Evolutionary conservation across 2,113 vertebrate species (phyloP).

Genomic region (Oryzias javanicus): DNA sequence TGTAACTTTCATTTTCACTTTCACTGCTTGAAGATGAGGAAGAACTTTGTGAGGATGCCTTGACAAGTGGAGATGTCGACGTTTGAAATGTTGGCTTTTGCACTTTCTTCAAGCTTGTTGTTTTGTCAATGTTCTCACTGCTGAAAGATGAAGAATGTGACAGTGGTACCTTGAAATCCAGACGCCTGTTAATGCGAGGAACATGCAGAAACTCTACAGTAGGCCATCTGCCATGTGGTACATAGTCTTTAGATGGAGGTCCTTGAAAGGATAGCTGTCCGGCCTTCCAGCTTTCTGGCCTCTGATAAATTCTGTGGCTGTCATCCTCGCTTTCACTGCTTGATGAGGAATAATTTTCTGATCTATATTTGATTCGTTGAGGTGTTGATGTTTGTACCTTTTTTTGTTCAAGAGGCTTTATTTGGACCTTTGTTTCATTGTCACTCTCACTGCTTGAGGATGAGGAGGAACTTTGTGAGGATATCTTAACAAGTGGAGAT

Average conservation of each 20-base stretch:
- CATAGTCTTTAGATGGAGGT: too few relatives aligned
- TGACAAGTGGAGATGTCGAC: not conserved
- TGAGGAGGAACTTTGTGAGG: conserved; percentile 1
- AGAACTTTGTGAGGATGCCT: not conserved
- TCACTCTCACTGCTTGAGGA: conserved; percentile 22
- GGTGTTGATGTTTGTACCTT: not conserved
- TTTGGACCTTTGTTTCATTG: not conserved
- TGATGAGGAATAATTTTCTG: not conserved
- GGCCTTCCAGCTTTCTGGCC: too few relatives aligned
- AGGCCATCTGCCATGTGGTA: not conserved
- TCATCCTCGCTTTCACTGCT: conserved; percentile 24
- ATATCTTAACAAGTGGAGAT: not conserved
- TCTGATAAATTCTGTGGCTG: not conserved
- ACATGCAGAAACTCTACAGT: not conserved
- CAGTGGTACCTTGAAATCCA: conserved; percentile 16
- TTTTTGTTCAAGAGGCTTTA: not conserved
- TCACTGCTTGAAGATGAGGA: not conserved
- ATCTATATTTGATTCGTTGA: conserved; percentile 20
- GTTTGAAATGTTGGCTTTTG: too few relatives aligned
- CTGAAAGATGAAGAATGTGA: conserved; percentile 9
- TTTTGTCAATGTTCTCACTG: not conserved
- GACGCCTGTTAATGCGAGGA: conserved; percentile 14
- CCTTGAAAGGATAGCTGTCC: too few relatives aligned
- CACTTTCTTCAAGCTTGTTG: not conserved
- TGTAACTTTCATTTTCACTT: not conserved